phyloP scores from a whole-genome alignment of 1,140 invertebrate species.

The Olivierus martensii region DNA sequence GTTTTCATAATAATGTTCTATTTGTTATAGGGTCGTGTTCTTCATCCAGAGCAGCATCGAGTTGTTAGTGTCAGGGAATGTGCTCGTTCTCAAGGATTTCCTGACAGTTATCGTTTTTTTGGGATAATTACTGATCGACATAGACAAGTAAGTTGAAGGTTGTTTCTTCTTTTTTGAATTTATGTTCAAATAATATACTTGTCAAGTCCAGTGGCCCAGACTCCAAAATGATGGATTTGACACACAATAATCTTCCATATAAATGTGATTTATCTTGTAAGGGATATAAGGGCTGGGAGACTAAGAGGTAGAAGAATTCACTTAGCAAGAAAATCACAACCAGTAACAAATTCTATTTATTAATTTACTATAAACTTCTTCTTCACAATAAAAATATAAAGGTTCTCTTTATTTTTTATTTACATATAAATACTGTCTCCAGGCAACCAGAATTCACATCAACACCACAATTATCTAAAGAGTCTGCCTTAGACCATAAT shows the following conservation, averaged over 20 bases:
- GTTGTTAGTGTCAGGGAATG: conserved; percentile 74
- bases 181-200: conserved; percentile 6
- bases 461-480: no score
- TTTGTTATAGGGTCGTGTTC: conserved; percentile 42
- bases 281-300: no score
- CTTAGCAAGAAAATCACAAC: no score
- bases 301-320: no score
- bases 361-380: no score
- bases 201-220: neutral
- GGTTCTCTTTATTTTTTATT: no score
- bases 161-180: neutral
- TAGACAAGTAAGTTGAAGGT: conserved; percentile 47
- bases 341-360: no score
- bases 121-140: conserved; percentile 64
- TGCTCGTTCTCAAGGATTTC: conserved; percentile 74
- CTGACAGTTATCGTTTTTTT: conserved; percentile 59
- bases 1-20: conserved; percentile 25
- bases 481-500: no score
- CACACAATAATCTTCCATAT: conserved; percentile 1
- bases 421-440: no score
- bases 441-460: no score
- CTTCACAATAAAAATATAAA: no score
- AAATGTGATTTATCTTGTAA: no score
- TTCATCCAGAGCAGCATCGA: conserved; percentile 66
- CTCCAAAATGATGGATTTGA: neutral